Conservation (phyloP, 2,797 vertebrate species). For the Pseudopleuronectes americanus region DNA sequence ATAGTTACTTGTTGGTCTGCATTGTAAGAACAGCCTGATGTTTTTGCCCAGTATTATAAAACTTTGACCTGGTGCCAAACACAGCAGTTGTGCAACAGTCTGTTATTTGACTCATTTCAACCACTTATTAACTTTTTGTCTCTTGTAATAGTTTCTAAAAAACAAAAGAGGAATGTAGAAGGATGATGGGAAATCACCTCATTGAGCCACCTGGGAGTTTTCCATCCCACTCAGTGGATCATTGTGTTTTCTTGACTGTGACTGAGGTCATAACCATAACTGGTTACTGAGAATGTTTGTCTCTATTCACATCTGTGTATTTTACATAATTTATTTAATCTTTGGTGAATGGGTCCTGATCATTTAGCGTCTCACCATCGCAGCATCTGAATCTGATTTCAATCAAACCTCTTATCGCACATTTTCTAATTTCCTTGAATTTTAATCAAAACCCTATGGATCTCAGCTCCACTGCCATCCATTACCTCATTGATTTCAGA, state of each 20-base stretch:
- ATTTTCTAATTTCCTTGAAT: slow-evolving; percentile 37
- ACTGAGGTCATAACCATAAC: slow-evolving; percentile 21
- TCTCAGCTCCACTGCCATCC: slow-evolving; percentile 32
- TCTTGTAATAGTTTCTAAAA: background rate
- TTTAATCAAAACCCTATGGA: slow-evolving; percentile 48
- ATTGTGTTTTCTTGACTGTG: slow-evolving; percentile 10
- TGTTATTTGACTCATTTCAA: slow-evolving; percentile 23
- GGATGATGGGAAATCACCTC: no score
- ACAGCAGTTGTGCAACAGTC: slow-evolving; percentile 15
- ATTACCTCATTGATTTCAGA: slow-evolving; percentile 20
- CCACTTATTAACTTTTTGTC: background rate
- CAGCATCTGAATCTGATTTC: slow-evolving; percentile 23
- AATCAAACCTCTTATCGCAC: background rate
- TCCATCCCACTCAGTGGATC: slow-evolving; percentile 16
- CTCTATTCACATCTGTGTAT: background rate
- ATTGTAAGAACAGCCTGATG: background rate
- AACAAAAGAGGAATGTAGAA: no score
- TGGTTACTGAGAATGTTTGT: slow-evolving; percentile 16
- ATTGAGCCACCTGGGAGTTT: no score
- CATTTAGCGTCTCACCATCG: background rate
- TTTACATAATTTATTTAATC: no score
- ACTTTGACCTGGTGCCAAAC: slow-evolving; percentile 1
- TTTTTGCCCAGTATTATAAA: slow-evolving; percentile 43
- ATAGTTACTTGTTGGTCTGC: background rate
- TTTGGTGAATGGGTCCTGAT: background rate